Conservation (phyloP, 2,113 vertebrate species). For the Circaetus gallicus region DNA sequence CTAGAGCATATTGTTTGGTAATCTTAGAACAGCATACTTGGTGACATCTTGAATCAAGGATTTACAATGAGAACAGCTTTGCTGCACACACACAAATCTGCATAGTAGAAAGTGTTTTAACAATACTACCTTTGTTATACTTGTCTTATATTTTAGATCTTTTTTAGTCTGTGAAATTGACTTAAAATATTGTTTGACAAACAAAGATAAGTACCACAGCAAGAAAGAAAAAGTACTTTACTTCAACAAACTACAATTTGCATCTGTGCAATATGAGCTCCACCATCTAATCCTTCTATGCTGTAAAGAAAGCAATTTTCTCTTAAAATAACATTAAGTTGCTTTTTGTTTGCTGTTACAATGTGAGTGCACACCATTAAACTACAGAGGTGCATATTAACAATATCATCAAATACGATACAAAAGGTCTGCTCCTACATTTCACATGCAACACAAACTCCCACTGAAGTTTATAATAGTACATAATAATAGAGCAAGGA, state of each 20-base stretch:
- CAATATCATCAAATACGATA: not conserved
- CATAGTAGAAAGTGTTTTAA: not conserved
- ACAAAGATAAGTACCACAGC: not conserved
- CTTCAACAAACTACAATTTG: not conserved
- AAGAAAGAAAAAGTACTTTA: not conserved
- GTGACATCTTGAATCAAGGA: not conserved
- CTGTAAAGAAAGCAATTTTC: not conserved
- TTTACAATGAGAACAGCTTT: not conserved
- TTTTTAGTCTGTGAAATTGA: not conserved
- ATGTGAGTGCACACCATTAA: not conserved
- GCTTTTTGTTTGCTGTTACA: not conserved
- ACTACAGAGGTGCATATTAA: not conserved
- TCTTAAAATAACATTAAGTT: not conserved
- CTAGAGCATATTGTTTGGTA: not conserved
- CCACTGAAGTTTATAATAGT: not conserved
- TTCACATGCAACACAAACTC: not conserved
- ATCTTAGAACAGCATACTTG: not conserved
- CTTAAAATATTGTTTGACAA: not conserved
- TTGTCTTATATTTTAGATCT: not conserved
- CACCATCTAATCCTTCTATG: not conserved
- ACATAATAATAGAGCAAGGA: not conserved
- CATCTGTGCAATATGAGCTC: not conserved
- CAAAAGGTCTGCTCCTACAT: not conserved
- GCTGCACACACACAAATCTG: not conserved
- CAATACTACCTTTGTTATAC: not conserved